These are phyloP conservation scores for Eustalomyia histrio DNA, from an alignment of 2,888 invertebrate species.

Conservation along the genomic window DNA sequence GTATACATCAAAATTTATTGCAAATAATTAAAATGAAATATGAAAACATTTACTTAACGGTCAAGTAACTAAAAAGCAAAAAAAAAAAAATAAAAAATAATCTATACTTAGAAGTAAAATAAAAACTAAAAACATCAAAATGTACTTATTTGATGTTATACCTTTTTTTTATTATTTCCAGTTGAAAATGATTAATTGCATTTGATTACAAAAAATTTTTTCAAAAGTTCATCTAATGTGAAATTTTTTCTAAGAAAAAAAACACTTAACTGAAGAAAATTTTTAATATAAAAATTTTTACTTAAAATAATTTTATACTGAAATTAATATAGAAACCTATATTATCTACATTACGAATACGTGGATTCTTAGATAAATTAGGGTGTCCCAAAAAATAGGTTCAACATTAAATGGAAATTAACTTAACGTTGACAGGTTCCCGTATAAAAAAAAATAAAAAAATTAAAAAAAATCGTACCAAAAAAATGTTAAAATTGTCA, in stretches of 20 bases:
- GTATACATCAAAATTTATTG: slow-evolving; percentile 38
- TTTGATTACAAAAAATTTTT: slow-evolving; percentile 25
- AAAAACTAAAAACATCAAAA: not conserved
- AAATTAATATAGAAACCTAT: too few relatives aligned
- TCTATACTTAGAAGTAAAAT: not conserved
- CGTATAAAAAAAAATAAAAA: too few relatives aligned
- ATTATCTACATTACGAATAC: too few relatives aligned
- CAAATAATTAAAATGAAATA: slow-evolving; percentile 59
- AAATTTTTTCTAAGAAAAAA: not conserved
- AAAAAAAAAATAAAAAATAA: slow-evolving; percentile 9
- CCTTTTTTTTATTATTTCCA: not conserved
- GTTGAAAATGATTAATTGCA: slow-evolving; percentile 53
- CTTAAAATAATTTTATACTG: too few relatives aligned
- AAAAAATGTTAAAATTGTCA: too few relatives aligned
- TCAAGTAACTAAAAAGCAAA: slow-evolving; percentile 14
- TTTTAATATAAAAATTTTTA: too few relatives aligned
- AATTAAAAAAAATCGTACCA: too few relatives aligned
- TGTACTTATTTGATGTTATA: slow-evolving; percentile 1
- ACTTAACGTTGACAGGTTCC: too few relatives aligned
- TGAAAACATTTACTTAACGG: slow-evolving; percentile 52
- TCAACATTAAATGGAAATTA: too few relatives aligned
- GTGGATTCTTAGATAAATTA: too few relatives aligned
- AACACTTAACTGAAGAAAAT: too few relatives aligned
- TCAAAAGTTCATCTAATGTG: not conserved
- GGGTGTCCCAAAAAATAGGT: too few relatives aligned